A percentile compares a stretch with the other conserved stretches of the same genome.
Evolutionary conservation across 2,113 vertebrate species (phyloP).

Genomic region (Cyprinodon brontotheroides): DNA sequence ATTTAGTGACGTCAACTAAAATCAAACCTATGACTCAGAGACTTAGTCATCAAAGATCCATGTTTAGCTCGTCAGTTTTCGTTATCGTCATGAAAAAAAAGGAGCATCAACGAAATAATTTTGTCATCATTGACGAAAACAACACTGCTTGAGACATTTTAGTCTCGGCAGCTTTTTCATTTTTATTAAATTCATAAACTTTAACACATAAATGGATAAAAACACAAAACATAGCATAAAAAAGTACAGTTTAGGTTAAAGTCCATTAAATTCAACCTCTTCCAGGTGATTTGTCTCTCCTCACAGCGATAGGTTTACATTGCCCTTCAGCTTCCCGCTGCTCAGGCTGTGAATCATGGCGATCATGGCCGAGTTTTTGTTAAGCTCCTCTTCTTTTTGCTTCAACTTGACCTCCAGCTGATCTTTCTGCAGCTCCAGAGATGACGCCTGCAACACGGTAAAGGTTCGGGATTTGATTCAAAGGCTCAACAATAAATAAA

Average conservation of each 20-base stretch:
- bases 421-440: constrained; percentile 91
- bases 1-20: too few relatives aligned
- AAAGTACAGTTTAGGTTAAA: background rate
- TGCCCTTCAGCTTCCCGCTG: constrained; percentile 86
- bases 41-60: too few relatives aligned
- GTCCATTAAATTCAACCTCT: background rate
- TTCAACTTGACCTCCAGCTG: constrained; percentile 89
- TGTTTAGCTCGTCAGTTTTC: too few relatives aligned
- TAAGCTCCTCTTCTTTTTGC: constrained; percentile 93
- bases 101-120: too few relatives aligned
- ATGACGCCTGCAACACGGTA: constrained; percentile 82
- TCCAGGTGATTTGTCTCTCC: accelerated
- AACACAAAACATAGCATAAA: background rate
- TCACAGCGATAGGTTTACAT: constrained; percentile 88
- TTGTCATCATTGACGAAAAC: too few relatives aligned
- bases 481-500: too few relatives aligned
- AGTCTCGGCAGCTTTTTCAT: background rate
- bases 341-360: constrained; percentile 97
- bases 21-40: too few relatives aligned
- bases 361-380: constrained; percentile 92
- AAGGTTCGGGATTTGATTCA: background rate
- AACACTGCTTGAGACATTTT: background rate
- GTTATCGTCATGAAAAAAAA: too few relatives aligned
- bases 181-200: background rate
- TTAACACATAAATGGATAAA: background rate